phyloP scores from a whole-genome alignment of 2,797 vertebrate species.

The Mastacembelus armatus region DNA sequence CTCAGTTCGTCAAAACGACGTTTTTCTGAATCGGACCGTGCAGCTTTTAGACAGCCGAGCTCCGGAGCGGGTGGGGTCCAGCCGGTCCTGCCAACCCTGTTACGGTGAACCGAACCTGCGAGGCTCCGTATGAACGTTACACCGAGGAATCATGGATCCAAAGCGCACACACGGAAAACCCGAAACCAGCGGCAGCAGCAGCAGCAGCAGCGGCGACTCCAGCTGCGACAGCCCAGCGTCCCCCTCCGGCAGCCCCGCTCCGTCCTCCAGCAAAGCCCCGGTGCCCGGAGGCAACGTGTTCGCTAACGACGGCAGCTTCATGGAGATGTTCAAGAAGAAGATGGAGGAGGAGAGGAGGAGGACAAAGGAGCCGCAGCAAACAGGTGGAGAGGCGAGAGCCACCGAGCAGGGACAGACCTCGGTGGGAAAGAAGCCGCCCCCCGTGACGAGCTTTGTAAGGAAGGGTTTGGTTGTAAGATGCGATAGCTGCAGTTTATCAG shows the following conservation, averaged over 20 bases:
- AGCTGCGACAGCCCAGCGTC: constrained; percentile 73
- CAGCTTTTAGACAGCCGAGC: background rate
- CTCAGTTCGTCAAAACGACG: background rate
- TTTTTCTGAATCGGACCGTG: background rate
- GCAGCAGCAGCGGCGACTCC: constrained; percentile 67
- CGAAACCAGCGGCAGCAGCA: constrained; percentile 15
- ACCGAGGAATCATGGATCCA: constrained; percentile 63
- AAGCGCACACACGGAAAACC: constrained; percentile 50
- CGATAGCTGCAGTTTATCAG: constrained; percentile 56
- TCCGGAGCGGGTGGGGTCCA: constrained; percentile 22
- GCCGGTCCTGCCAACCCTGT: too few relatives aligned
- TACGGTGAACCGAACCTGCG: too few relatives aligned
- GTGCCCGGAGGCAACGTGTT: constrained; percentile 85
- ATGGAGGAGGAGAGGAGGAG: constrained; percentile 89
- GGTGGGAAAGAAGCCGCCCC: constrained; percentile 82
- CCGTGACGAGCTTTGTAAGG: constrained; percentile 88
- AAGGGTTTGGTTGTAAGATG: constrained; percentile 83
- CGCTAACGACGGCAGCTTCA: constrained; percentile 97
- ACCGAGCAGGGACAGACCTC: constrained; percentile 77
- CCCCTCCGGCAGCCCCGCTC: constrained; percentile 65
- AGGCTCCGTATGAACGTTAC: constrained; percentile 5
- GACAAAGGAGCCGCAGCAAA: constrained; percentile 85
- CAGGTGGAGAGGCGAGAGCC: constrained; percentile 69
- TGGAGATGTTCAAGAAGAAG: constrained; percentile 97
- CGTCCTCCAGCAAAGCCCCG: constrained; percentile 37